Percentiles rank a stretch among this genome's conserved stretches.
Evolutionary conservation across 2,113 vertebrate genomes (phyloP).

Genomic region (Hiodon alosoides): DNA sequence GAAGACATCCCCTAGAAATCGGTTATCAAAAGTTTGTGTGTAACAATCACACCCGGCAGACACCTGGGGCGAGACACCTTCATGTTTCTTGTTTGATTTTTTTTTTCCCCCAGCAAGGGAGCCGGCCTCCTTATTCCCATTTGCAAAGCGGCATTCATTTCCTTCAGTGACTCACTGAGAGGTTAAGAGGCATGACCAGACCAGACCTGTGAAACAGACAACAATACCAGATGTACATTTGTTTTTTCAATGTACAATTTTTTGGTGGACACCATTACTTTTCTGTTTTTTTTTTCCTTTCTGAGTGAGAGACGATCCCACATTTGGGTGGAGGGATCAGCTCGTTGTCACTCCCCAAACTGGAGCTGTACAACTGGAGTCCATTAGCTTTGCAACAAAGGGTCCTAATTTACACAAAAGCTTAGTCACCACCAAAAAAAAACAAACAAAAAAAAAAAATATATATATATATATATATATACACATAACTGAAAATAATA

Average conservation of each 20-base stretch:
- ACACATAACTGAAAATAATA: constrained; percentile 39
- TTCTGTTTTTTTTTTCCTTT: too few relatives aligned
- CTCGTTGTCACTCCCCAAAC: neutral
- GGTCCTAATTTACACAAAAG: constrained; percentile 58
- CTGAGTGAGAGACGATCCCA: constrained; percentile 4
- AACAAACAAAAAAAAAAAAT: constrained; percentile 55
- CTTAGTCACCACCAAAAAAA: constrained; percentile 68
- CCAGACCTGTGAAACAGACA: constrained; percentile 5
- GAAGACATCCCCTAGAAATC: neutral
- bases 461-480: too few relatives aligned
- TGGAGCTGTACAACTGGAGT: neutral
- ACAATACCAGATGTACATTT: constrained; percentile 1
- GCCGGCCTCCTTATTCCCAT: neutral
- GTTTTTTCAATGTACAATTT: neutral
- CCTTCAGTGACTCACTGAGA: neutral
- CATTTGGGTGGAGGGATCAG: neutral
- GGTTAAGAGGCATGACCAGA: neutral
- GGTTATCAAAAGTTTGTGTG: neutral
- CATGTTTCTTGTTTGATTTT: neutral
- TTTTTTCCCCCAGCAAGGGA: neutral
- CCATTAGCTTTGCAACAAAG: constrained; percentile 12
- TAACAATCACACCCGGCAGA: too few relatives aligned
- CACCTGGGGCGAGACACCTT: too few relatives aligned
- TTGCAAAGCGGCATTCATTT: neutral
- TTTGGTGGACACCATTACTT: constrained; percentile 15